phyloP scores from a whole-genome alignment of 2,797 vertebrate genomes.

The Xyrichtys novacula region DNA sequence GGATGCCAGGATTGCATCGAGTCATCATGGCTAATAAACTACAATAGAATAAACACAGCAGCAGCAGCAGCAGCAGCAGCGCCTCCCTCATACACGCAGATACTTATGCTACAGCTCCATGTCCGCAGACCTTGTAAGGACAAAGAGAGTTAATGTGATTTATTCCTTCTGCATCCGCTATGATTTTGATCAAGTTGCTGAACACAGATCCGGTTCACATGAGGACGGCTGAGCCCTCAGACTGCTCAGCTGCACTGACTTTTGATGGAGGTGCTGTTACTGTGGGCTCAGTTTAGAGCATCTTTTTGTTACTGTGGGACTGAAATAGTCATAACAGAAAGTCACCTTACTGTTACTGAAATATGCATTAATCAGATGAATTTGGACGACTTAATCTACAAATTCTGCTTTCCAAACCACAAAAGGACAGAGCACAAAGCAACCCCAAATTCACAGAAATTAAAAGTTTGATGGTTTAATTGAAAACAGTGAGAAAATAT shows the following conservation, averaged over 20 bases:
- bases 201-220: constrained; percentile 37
- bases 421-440: too few relatives aligned
- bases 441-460: too few relatives aligned
- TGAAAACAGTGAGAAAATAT: too few relatives aligned
- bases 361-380: too few relatives aligned
- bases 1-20: constrained; percentile 23
- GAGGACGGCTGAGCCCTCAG: constrained; percentile 32
- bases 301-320: background rate
- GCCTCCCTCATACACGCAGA: constrained; percentile 33
- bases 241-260: constrained; percentile 19
- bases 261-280: background rate
- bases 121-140: constrained; percentile 76
- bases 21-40: constrained; percentile 46
- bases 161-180: constrained; percentile 29
- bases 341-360: too few relatives aligned
- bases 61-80: constrained; percentile 10
- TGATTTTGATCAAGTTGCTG: constrained; percentile 28
- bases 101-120: constrained; percentile 24
- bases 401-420: too few relatives aligned
- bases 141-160: constrained; percentile 54
- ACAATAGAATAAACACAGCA: constrained; percentile 50
- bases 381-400: too few relatives aligned
- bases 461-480: too few relatives aligned
- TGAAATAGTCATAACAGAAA: background rate
- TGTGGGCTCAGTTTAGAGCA: background rate